Evolutionary conservation across 2,888 invertebrate genomes (phyloP).

Genomic region (Dorcus hopei): DNA sequence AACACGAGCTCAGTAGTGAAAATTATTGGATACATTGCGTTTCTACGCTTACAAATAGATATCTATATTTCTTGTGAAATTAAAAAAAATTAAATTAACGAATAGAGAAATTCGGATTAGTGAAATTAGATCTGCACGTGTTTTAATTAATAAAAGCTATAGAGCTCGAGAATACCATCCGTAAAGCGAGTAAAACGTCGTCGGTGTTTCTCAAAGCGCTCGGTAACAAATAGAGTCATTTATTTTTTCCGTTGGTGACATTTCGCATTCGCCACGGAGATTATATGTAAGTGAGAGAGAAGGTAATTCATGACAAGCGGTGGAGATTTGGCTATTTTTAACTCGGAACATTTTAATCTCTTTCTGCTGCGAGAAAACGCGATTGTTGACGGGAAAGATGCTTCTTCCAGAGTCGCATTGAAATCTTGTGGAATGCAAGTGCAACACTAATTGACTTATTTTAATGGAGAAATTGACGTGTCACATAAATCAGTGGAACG

Average conservation of each 20-base stretch:
- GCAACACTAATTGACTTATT: too few species aligned
- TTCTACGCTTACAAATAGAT: too few species aligned
- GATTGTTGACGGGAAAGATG: background rate
- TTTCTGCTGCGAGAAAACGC: conserved; percentile 1
- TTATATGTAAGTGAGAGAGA: background rate
- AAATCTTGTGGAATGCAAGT: too few species aligned
- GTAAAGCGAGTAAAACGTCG: too few species aligned
- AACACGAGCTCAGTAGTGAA: too few species aligned
- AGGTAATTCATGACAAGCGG: conserved; percentile 11
- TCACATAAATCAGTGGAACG: too few species aligned
- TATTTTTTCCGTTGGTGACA: background rate
- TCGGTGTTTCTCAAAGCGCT: background rate
- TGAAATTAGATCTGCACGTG: background rate
- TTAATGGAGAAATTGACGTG: too few species aligned
- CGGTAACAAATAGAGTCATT: background rate
- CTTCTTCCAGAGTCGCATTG: too few species aligned
- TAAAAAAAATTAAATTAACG: background rate
- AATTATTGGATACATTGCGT: too few species aligned
- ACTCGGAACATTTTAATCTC: conserved; percentile 13
- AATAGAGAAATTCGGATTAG: background rate
- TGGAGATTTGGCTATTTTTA: conserved; percentile 10
- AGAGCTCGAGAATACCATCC: too few species aligned
- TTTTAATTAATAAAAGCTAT: background rate
- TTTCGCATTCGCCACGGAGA: conserved; percentile 1
- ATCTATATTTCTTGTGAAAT: background rate